These are phyloP conservation scores for Agrochola lychnidis DNA, from an alignment of 2,888 invertebrate species.

Conservation along the genomic window DNA sequence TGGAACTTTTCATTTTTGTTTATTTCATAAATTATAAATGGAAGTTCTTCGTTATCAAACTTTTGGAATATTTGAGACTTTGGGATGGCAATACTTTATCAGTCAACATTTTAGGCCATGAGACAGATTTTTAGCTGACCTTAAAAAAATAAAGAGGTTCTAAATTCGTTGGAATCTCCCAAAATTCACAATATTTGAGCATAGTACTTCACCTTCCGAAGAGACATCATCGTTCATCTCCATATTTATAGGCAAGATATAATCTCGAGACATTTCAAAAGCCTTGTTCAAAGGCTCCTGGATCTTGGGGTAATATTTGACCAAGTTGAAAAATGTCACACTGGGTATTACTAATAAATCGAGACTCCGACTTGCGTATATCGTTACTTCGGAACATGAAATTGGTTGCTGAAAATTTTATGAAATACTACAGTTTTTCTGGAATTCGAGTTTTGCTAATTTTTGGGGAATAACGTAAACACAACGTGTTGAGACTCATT, in stretches of 20 bases:
- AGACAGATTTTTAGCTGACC: neutral
- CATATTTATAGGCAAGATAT: conserved; percentile 86
- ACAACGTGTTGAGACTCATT: too few relatives aligned
- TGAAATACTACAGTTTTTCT: neutral
- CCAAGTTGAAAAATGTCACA: conserved; percentile 84
- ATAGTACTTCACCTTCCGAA: conserved; percentile 72
- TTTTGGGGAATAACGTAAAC: too few relatives aligned
- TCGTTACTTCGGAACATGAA: conserved; percentile 84
- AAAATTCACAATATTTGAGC: neutral
- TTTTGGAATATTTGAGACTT: neutral
- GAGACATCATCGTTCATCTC: conserved; percentile 75
- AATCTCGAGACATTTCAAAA: conserved; percentile 84
- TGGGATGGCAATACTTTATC: neutral
- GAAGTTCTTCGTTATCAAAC: neutral
- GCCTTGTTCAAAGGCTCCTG: conserved; percentile 84
- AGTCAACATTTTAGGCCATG: neutral
- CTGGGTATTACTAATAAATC: conserved; percentile 85
- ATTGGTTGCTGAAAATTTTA: conserved; percentile 79
- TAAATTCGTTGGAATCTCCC: neutral
- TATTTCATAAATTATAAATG: neutral
- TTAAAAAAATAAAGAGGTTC: neutral
- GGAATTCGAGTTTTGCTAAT: neutral
- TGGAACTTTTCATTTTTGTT: neutral
- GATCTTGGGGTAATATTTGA: conserved; percentile 87
- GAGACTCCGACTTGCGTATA: conserved; percentile 86